Conservation (phyloP, 1,140 invertebrate species). For the Bicyclus anynana region DNA sequence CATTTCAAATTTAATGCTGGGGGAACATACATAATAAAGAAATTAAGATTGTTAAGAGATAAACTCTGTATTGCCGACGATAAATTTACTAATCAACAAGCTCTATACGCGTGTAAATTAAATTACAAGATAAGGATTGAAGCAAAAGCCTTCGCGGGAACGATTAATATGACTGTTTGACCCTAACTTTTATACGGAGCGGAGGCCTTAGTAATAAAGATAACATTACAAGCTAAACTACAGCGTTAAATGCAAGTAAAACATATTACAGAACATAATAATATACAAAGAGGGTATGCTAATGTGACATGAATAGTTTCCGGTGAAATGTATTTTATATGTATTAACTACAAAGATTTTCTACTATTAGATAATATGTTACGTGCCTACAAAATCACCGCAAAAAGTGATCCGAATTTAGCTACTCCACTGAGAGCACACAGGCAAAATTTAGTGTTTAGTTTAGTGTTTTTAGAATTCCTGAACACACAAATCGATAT, state of each 20-base stretch:
- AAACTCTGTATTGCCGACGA: constrained; percentile 48
- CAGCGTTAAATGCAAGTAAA: constrained; percentile 41
- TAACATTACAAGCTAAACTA: constrained; percentile 40
- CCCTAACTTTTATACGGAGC: constrained; percentile 35
- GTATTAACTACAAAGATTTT: too few relatives aligned
- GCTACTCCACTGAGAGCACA: too few relatives aligned
- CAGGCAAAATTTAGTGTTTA: too few relatives aligned
- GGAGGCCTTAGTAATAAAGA: constrained; percentile 38
- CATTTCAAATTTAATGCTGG: constrained; percentile 28
- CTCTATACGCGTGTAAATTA: constrained; percentile 61
- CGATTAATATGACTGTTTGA: constrained; percentile 55
- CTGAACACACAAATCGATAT: too few relatives aligned
- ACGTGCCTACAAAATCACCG: too few relatives aligned
- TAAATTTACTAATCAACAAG: constrained; percentile 63
- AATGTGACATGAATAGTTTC: constrained; percentile 34
- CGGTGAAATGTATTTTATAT: constrained; percentile 24
- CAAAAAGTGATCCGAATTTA: too few relatives aligned
- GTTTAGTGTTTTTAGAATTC: too few relatives aligned
- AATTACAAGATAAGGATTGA: constrained; percentile 69
- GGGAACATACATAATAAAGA: constrained; percentile 51
- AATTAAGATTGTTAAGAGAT: constrained; percentile 62
- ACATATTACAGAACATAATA: constrained; percentile 27
- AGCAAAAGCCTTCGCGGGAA: constrained; percentile 50
- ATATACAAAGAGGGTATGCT: constrained; percentile 31
- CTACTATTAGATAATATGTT: constrained; percentile 27